Percentiles rank a stretch among this genome's conserved stretches.
These are phyloP conservation scores for Channa argus DNA, from an alignment of 2,113 vertebrate species.

Conservation along the genomic window DNA sequence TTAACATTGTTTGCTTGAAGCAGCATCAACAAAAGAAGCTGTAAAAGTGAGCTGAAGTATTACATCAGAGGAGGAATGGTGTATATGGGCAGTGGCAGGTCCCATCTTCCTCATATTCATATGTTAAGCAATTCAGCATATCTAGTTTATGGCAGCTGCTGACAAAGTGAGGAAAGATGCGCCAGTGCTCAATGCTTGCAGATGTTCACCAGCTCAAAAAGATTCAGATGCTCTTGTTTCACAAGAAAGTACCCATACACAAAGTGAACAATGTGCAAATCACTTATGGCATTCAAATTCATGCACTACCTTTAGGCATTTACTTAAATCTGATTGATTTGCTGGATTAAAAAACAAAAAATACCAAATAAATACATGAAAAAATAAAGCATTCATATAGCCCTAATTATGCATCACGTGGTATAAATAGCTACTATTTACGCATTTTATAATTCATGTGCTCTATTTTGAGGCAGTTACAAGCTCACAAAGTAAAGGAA, in stretches of 20 bases:
- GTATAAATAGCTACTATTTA: slow-evolving; percentile 16
- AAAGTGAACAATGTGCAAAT: slow-evolving; percentile 57
- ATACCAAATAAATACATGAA: neutral
- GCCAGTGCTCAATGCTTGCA: slow-evolving; percentile 68
- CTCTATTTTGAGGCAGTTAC: neutral
- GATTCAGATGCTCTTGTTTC: slow-evolving; percentile 58
- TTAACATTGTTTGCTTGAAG: slow-evolving; percentile 74
- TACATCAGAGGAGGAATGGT: slow-evolving; percentile 57
- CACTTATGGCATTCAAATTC: slow-evolving; percentile 44
- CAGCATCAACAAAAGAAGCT: slow-evolving; percentile 65
- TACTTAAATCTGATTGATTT: slow-evolving; percentile 26
- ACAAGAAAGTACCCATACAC: slow-evolving; percentile 31
- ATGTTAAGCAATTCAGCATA: slow-evolving; percentile 67
- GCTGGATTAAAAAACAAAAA: neutral
- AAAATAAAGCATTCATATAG: slow-evolving; percentile 1
- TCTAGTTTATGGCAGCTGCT: slow-evolving; percentile 67
- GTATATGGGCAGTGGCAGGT: slow-evolving; percentile 68
- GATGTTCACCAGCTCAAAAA: slow-evolving; percentile 75
- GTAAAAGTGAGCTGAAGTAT: slow-evolving; percentile 61
- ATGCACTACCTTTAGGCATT: slow-evolving; percentile 33
- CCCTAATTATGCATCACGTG: neutral
- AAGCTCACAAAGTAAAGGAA: neutral
- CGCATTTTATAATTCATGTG: neutral
- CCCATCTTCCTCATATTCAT: slow-evolving; percentile 72
- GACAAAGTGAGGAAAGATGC: slow-evolving; percentile 57